These are phyloP conservation scores for Heliconius erato DNA, from an alignment of 2,888 invertebrate genomes.

Conservation along the genomic window DNA sequence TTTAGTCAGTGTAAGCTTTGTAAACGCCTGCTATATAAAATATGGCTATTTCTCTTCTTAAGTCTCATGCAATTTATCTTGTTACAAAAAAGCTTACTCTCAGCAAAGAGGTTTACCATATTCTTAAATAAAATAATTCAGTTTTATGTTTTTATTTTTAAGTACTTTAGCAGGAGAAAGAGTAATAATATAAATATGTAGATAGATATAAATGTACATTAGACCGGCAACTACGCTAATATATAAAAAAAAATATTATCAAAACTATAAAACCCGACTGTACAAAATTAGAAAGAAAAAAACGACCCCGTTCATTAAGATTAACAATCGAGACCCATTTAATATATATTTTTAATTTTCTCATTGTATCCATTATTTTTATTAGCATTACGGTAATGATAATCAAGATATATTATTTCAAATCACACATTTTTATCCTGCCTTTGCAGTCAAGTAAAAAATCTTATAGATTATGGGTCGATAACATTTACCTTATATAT, in stretches of 20 bases:
- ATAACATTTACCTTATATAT: too few relatives aligned
- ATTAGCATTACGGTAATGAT: too few relatives aligned
- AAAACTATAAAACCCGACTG: background rate
- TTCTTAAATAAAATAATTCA: background rate
- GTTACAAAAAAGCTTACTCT: background rate
- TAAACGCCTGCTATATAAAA: background rate
- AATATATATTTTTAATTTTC: too few relatives aligned
- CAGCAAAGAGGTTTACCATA: background rate
- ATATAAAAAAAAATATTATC: background rate
- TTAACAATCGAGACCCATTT: too few relatives aligned
- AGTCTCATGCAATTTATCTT: background rate
- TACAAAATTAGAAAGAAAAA: too few relatives aligned
- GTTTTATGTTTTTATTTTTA: background rate
- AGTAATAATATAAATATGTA: too few relatives aligned
- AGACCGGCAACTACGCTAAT: background rate
- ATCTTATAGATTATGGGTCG: too few relatives aligned
- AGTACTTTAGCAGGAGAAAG: background rate
- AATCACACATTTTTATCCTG: too few relatives aligned
- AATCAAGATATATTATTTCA: too few relatives aligned
- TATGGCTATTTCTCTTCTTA: background rate
- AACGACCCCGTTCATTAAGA: too few relatives aligned
- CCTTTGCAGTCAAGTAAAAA: too few relatives aligned
- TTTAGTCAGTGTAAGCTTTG: slow-evolving; percentile 11
- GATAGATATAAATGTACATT: background rate
- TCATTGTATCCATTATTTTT: too few relatives aligned